phyloP scores from a whole-genome alignment of 2,113 vertebrate genomes.

The human (Homo sapiens) region DNA sequence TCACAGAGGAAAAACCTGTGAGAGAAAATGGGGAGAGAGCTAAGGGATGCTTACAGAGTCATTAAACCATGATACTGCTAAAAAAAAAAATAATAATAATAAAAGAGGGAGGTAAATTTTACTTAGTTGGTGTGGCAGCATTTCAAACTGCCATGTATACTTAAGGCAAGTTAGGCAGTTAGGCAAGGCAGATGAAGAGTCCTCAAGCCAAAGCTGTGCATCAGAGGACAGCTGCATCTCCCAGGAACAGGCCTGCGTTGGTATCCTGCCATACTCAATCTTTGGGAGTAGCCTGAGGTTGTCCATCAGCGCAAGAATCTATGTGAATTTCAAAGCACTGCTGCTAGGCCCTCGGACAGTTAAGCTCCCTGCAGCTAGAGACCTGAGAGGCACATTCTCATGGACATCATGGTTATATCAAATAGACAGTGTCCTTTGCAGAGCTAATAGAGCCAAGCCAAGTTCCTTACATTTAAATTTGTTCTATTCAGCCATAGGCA shows the following conservation, averaged over 20 bases:
- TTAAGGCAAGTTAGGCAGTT: neutral
- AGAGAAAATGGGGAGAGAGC: neutral
- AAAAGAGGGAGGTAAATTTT: neutral
- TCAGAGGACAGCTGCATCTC: neutral
- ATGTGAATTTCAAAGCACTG: neutral
- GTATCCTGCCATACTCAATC: neutral
- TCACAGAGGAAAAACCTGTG: neutral
- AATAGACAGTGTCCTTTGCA: neutral
- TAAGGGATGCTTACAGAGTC: neutral
- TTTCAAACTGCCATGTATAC: neutral
- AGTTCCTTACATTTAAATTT: neutral
- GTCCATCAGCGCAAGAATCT: rapidly evolving
- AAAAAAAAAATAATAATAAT: neutral
- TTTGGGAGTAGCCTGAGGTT: neutral
- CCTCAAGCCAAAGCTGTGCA: neutral
- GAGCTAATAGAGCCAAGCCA: neutral
- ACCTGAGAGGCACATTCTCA: neutral
- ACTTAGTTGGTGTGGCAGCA: neutral
- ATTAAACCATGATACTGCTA: neutral
- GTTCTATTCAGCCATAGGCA: neutral
- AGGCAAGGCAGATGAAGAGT: neutral
- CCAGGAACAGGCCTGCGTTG: neutral
- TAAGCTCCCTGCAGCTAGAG: neutral
- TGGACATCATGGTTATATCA: neutral
- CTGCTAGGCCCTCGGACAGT: neutral